phyloP scores from a whole-genome alignment of 2,797 vertebrate genomes.

The Falco naumanni region DNA sequence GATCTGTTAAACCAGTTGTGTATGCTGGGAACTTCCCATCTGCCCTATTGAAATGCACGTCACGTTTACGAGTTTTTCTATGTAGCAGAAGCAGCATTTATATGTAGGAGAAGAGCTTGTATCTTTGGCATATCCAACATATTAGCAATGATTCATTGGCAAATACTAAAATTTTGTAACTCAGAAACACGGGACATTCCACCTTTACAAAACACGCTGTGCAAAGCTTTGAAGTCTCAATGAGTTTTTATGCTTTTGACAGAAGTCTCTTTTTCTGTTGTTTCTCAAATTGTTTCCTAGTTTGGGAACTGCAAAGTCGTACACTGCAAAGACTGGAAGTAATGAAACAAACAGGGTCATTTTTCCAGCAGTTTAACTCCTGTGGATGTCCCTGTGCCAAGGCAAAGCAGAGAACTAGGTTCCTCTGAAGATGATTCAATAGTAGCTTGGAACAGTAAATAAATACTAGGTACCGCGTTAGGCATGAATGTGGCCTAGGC shows the following conservation, averaged over 20 bases:
- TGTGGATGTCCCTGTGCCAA: neutral
- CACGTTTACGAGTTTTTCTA: neutral
- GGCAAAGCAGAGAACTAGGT: neutral
- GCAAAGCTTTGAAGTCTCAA: neutral
- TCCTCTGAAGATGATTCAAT: neutral
- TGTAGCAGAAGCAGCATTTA: neutral
- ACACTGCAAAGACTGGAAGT: neutral
- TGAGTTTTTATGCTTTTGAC: neutral
- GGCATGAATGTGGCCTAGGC: neutral
- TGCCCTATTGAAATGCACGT: neutral
- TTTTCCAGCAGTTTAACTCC: neutral
- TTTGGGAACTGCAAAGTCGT: neutral
- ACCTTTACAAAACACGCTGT: neutral
- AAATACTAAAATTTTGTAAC: neutral
- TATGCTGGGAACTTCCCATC: neutral
- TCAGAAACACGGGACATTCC: fast-evolving
- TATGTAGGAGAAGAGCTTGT: neutral
- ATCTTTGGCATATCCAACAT: neutral
- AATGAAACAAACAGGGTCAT: neutral
- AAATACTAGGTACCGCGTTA: neutral
- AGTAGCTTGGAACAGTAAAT: neutral
- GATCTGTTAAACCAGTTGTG: neutral
- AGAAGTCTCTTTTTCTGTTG: neutral
- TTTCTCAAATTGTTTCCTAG: neutral
- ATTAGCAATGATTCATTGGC: neutral